Evolutionary conservation across 1,140 invertebrate species (phyloP).

Genomic region (Apis dorsata): DNA sequence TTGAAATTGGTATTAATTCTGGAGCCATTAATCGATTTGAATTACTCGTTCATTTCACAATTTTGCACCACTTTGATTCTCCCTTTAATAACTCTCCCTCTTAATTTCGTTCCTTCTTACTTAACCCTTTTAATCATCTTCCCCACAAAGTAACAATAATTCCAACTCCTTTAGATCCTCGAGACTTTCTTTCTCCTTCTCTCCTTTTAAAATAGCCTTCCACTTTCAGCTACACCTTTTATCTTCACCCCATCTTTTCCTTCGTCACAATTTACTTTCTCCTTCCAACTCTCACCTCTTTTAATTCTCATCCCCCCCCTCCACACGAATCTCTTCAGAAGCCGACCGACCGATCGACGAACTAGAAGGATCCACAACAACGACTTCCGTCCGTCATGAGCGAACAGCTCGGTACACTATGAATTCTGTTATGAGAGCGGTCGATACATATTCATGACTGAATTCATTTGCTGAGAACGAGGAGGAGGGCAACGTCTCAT

Average conservation of each 20-base stretch:
- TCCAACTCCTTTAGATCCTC: not conserved
- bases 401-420: slow-evolving; percentile 54
- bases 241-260: not conserved
- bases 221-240: not conserved
- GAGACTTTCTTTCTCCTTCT: not conserved
- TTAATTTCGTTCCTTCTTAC: not conserved
- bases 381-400: slow-evolving; percentile 57
- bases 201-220: not conserved
- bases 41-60: not conserved
- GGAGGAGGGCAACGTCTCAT: slow-evolving; percentile 70
- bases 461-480: slow-evolving; percentile 74
- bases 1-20: no score
- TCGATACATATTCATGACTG: slow-evolving; percentile 75
- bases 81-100: not conserved
- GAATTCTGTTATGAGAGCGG: slow-evolving; percentile 72
- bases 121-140: not conserved
- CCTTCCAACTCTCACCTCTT: not conserved
- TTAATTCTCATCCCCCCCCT: not conserved
- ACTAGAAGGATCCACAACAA: slow-evolving; percentile 14
- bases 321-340: not conserved
- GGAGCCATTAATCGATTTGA: no score
- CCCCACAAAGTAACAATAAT: not conserved
- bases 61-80: not conserved
- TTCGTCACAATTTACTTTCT: not conserved
- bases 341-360: not conserved